Evolutionary conservation across 2,888 invertebrate genomes (phyloP).

Genomic region (Thera obeliscata): DNA sequence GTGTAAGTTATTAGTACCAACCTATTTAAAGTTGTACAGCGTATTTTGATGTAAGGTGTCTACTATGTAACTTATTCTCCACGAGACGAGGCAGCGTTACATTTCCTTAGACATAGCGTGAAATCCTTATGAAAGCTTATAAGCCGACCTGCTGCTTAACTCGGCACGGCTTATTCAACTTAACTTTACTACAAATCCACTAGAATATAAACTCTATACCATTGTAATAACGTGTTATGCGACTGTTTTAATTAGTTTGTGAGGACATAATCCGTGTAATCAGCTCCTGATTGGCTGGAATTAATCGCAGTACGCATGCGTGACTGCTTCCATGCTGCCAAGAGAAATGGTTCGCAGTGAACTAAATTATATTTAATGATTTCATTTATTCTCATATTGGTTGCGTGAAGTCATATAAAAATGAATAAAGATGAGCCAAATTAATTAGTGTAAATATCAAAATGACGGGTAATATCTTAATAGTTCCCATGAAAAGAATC

Average conservation of each 20-base stretch:
- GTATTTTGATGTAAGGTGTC: slow-evolving; percentile 50
- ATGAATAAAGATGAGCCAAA: slow-evolving; percentile 36
- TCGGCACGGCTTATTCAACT: slow-evolving; percentile 30
- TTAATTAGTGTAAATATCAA: slow-evolving; percentile 30
- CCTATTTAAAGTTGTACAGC: too few relatives aligned
- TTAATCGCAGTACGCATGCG: slow-evolving; percentile 80
- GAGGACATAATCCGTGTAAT: slow-evolving; percentile 79
- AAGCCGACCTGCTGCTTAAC: slow-evolving; percentile 58
- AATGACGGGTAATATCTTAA: slow-evolving; percentile 22
- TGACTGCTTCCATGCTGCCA: slow-evolving; percentile 77
- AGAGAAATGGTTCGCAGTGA: slow-evolving; percentile 71
- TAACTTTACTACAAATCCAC: not conserved
- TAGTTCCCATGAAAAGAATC: slow-evolving; percentile 5
- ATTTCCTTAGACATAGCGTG: slow-evolving; percentile 66
- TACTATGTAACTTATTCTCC: slow-evolving; percentile 46
- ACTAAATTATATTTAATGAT: slow-evolving; percentile 79
- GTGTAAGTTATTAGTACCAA: too few relatives aligned
- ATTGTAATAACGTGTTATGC: slow-evolving; percentile 44
- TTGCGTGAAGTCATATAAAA: slow-evolving; percentile 58
- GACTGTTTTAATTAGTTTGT: slow-evolving; percentile 58
- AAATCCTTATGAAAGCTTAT: slow-evolving; percentile 69
- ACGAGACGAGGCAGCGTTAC: slow-evolving; percentile 48
- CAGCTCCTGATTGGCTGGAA: slow-evolving; percentile 82
- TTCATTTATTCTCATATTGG: slow-evolving; percentile 76
- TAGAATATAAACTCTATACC: slow-evolving; percentile 49